Base-by-base conservation (phyloP, 2,888 invertebrate species). In the Sinhomidia bicolor region DNA sequence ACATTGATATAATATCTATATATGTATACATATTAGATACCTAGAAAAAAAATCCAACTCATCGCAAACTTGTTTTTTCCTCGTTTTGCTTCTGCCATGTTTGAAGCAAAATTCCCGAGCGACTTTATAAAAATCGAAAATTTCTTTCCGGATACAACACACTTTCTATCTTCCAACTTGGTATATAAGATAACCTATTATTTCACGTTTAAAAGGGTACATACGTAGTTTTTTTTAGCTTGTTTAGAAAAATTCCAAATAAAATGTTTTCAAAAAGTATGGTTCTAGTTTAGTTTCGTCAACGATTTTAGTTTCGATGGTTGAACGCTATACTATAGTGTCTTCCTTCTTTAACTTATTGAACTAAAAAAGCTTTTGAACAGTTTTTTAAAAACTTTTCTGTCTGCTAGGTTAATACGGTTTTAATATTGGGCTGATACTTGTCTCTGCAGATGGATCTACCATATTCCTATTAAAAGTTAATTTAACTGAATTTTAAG, bases 81-180 rank as follows among this genome's bases (percentile, higher is more conserved):
- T 17, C 17, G 36, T 68, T 36, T 29, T 32, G 12, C n/a, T 4
- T 32, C 36, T 14, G 62, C 62, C 62, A 6, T 62, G 32, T 23
- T n/a, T 36, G 68, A 68, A 68, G 36, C 36, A 29, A 9, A 36
- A 68, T 68, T 68, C 68, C 68, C 68, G 6, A 17, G 68, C 17
- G 68, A 68, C 68, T 68, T 68, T 36, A 68, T 68, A 36, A 68
- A 68, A 68, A 68, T 68, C 68, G 32, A 68, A 68, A 62, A 68
- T 68, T 36, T 36, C n/a, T 68, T 68, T 4, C 62, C 14, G 36
- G 68, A 68, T 68, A 36, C 36, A 32, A 17, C 41, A 41, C 10
- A 41, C 12, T 62, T 29, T 26, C 12, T 12, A 1, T 60, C 12
- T 60, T 14, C 7, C n/a, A n/a, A 68, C 36, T 36, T 5, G 68